Evolutionary conservation across 2,797 vertebrate species (phyloP).

Genomic region (Tarsius wallacei): DNA sequence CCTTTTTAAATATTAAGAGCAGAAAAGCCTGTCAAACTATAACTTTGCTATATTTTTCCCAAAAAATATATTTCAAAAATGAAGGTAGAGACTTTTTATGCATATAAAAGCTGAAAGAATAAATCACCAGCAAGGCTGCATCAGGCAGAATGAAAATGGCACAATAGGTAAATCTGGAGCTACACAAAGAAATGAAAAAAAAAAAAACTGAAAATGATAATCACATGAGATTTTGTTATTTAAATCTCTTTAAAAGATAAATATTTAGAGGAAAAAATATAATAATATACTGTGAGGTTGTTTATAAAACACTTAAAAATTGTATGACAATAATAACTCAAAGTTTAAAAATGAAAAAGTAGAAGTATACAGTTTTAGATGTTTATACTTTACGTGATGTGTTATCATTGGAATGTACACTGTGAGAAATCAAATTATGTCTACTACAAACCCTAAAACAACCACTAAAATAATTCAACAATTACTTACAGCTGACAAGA

Average conservation of each 20-base stretch:
- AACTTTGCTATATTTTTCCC: neutral
- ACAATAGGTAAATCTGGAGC: neutral
- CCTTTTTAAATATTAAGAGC: neutral
- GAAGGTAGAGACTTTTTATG: neutral
- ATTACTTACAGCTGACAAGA: neutral
- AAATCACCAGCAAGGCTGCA: neutral
- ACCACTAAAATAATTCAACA: neutral
- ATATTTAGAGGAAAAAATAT: neutral
- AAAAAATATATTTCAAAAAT: constrained; percentile 14
- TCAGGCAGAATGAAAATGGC: neutral
- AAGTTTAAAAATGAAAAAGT: neutral
- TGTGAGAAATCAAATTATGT: neutral
- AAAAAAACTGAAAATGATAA: neutral
- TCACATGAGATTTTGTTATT: neutral
- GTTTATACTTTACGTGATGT: neutral
- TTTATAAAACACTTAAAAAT: neutral
- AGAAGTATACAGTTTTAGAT: neutral
- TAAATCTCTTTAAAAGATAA: neutral
- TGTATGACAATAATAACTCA: neutral
- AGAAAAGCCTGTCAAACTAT: neutral
- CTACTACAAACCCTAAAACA: neutral
- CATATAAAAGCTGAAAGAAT: neutral
- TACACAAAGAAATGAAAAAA: neutral
- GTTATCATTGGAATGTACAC: neutral
- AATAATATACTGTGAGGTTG: neutral